Base-by-base conservation (phyloP, 2,888 invertebrate species). In the Sesia apiformis region DNA sequence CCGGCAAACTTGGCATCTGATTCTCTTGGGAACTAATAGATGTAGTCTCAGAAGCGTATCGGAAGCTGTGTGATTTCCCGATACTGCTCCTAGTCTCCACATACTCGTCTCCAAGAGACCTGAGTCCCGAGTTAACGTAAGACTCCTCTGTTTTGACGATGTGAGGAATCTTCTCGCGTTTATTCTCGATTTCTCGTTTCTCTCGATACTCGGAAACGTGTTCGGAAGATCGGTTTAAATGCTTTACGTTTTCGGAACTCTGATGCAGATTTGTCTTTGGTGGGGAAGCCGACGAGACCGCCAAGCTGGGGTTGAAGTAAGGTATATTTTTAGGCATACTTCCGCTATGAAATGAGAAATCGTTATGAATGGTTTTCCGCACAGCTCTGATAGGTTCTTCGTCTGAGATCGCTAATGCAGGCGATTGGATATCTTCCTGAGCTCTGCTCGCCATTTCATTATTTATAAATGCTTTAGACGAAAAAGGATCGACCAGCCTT, bases 21-120 rank as follows among this genome's bases (percentile, higher is more conserved):
- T 79, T 87, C 57, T 90, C 90, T 58, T 90, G 89, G 38, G 86
- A 88, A 62, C 85, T 84, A 55, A 86, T 81, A 3, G 89, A 88
- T 55, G 84, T 75, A 5, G 84, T 76, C 63, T 91, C 91, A 41
- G 91, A 90, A 59, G 91, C 89, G 70, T 90, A 90, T 66, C 92
- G 91, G 78, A 94, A 94, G 68, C 94, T 94, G 60, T 93, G 93
- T 3, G 94, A 93, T 73, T 94, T 94, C 53, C 93, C 91, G 39
- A 94, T 91, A 38, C 92, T 90, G 74, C 91, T 92, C 60, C 90
- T 84, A 40, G 87, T 77, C 67, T 84, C 90, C 40, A 78, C 70
- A 56, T 77, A 87, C 62, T 89, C 88, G 49, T 87, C 88, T 39
- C 85, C 87, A n/a, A 87, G 70, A 56, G 87, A 86, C 62, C 84